Evolutionary conservation across 2,113 vertebrate genomes (phyloP).

Genomic region (Leucoraja erinaceus): DNA sequence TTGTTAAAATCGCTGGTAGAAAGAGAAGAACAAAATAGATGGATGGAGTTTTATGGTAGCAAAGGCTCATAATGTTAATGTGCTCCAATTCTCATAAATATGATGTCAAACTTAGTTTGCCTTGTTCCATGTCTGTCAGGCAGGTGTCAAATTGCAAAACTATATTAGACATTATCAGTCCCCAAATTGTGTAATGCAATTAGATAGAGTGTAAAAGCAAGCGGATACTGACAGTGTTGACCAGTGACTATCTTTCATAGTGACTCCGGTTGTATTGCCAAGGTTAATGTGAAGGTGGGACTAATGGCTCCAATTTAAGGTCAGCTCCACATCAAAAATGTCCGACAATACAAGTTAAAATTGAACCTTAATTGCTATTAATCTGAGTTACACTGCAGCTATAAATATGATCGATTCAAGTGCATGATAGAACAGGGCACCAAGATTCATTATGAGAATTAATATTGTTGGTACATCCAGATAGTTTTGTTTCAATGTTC

Average conservation of each 20-base stretch:
- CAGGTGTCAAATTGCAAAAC: not conserved
- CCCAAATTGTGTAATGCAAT: not conserved
- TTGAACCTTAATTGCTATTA: not conserved
- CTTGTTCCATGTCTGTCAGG: not conserved
- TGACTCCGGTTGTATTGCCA: not conserved
- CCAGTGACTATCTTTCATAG: not conserved
- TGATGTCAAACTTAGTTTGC: not conserved
- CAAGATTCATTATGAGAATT: not conserved
- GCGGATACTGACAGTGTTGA: not conserved
- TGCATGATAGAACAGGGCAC: not conserved
- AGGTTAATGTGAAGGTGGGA: not conserved
- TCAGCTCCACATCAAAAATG: not conserved
- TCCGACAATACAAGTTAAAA: not conserved
- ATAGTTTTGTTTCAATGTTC: not conserved
- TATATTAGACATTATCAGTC: not conserved
- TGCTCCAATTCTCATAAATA: not conserved
- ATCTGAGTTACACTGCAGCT: not conserved
- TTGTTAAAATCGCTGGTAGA: not conserved
- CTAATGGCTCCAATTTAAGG: not conserved
- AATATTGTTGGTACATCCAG: not conserved
- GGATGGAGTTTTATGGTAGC: not conserved
- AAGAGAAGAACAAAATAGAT: not conserved
- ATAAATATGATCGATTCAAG: not conserved
- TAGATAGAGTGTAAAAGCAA: not conserved
- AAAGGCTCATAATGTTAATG: not conserved